Conservation (phyloP, 2,888 invertebrate species). For the Phymatocera aterrima region DNA sequence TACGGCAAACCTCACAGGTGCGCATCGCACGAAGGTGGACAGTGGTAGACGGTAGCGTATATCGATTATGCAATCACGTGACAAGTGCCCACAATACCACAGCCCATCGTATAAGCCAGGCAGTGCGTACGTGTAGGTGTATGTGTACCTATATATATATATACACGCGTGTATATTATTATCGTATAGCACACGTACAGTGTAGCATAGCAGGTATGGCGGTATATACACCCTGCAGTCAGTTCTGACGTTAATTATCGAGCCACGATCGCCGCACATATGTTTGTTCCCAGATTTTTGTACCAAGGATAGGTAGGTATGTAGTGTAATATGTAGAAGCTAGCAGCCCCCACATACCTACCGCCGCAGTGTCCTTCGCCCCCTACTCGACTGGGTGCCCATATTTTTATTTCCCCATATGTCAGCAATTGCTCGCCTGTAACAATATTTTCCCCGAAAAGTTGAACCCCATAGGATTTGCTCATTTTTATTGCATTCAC, state of each 20-base stretch:
- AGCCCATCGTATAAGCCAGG: too few relatives aligned
- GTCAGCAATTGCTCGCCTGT: conserved; percentile 17
- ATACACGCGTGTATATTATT: conserved; percentile 40
- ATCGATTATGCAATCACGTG: conserved; percentile 71
- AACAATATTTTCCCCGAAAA: neutral
- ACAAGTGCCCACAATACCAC: conserved; percentile 51
- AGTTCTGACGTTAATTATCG: conserved; percentile 65
- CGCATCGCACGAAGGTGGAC: neutral
- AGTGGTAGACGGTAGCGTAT: conserved; percentile 53
- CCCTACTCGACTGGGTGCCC: neutral
- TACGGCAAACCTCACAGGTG: conserved; percentile 32
- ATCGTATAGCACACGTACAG: conserved; percentile 23
- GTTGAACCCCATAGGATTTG: neutral
- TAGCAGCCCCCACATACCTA: neutral
- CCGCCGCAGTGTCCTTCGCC: neutral
- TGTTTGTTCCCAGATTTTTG: conserved; percentile 60
- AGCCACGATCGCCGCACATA: conserved; percentile 58
- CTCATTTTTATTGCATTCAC: neutral
- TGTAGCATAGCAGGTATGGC: conserved; percentile 20
- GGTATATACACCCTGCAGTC: conserved; percentile 53
- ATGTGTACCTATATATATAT: conserved; percentile 46
- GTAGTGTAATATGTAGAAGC: neutral
- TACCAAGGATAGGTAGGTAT: conserved; percentile 19
- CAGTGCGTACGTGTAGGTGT: too few relatives aligned
- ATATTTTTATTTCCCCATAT: conserved; percentile 33